These are phyloP conservation scores for Plecturocebus donacophilus DNA, from an alignment of 2,113 vertebrate species.

Conservation along the genomic window DNA sequence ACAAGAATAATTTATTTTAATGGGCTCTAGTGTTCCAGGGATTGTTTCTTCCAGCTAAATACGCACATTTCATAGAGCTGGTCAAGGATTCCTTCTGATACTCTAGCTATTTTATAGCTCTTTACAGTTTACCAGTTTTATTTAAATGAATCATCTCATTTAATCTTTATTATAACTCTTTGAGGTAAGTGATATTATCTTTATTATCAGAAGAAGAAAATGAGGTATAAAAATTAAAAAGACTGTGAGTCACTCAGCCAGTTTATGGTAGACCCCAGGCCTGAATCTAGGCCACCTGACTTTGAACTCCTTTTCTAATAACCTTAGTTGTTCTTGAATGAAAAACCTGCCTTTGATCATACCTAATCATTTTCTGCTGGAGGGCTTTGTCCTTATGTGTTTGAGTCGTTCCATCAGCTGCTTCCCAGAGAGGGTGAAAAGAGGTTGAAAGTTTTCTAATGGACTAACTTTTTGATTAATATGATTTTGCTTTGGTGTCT, in stretches of 20 bases:
- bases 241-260: neutral
- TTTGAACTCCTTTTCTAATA: slow-evolving; percentile 34
- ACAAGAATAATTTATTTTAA: neutral
- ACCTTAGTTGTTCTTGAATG: neutral
- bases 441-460: neutral
- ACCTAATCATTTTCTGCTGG: neutral
- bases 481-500: slow-evolving; percentile 25
- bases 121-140: neutral
- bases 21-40: neutral
- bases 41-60: neutral
- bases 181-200: neutral
- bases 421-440: slow-evolving; percentile 17
- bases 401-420: slow-evolving; percentile 16
- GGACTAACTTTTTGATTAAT: neutral
- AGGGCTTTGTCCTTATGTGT: neutral
- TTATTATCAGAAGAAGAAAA: slow-evolving; percentile 24
- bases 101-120: neutral
- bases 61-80: neutral
- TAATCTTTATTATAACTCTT: neutral
- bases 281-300: neutral
- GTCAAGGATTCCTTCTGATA: neutral
- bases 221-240: neutral
- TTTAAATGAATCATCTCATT: slow-evolving; percentile 12
- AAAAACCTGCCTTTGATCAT: neutral
- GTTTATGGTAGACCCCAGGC: neutral